Evolutionary conservation across 2,888 invertebrate genomes (phyloP).

Genomic region (Pasiphila rectangulata): DNA sequence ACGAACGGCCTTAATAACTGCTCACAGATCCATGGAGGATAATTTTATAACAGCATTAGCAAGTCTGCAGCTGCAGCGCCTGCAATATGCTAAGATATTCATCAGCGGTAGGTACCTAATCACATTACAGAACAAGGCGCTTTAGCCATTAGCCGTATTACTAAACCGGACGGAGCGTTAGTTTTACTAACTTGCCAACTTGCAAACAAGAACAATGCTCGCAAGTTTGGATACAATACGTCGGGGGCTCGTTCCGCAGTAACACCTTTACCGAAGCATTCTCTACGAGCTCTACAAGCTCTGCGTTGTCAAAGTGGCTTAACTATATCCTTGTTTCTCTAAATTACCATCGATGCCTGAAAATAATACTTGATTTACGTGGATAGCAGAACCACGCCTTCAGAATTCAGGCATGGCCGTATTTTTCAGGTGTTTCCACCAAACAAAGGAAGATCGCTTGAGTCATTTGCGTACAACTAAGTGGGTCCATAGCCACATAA

Average conservation of each 20-base stretch:
- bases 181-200: slow-evolving; percentile 14
- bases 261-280: no score
- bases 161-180: slow-evolving; percentile 24
- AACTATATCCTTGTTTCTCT: no score
- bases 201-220: slow-evolving; percentile 16
- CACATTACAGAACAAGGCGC: slow-evolving; percentile 42
- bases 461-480: background rate
- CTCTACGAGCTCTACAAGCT: no score
- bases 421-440: no score
- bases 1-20: slow-evolving; percentile 10
- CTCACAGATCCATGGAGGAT: slow-evolving; percentile 24
- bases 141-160: slow-evolving; percentile 44
- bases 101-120: slow-evolving; percentile 37
- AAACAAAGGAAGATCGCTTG: background rate
- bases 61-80: slow-evolving; percentile 30
- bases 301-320: no score
- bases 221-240: slow-evolving; percentile 5
- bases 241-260: background rate
- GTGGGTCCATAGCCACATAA: background rate
- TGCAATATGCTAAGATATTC: slow-evolving; percentile 51
- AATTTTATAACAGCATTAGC: slow-evolving; percentile 41
- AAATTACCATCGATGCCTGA: no score
- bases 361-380: no score
- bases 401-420: no score
- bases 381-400: no score